Evolutionary conservation across 30 jellyfish, hydroid and myxozoan species (phyloP).

Genomic region (Turritopsis rubra): DNA sequence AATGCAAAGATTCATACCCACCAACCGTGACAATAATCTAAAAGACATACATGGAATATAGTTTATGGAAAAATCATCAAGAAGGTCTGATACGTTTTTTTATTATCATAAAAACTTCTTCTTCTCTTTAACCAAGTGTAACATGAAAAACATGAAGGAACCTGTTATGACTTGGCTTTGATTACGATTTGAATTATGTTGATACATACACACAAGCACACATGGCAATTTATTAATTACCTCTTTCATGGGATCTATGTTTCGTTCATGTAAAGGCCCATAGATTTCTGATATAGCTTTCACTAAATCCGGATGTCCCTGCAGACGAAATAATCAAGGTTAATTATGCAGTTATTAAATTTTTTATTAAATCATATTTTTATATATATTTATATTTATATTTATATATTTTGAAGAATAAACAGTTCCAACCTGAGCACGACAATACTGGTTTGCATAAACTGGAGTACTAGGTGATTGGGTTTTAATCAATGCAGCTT

Average conservation of each 20-base stretch:
- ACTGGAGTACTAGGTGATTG: conserved; percentile 67
- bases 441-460: conserved; percentile 61
- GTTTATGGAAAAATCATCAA: too few species aligned
- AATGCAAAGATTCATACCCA: conserved; percentile 76
- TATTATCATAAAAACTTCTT: too few species aligned
- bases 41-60: neutral
- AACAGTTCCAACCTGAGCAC: conserved; percentile 59
- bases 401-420: too few species aligned
- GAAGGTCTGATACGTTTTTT: too few species aligned
- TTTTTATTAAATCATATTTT: too few species aligned
- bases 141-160: too few species aligned
- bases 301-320: conserved; percentile 93
- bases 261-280: conserved; percentile 62
- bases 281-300: conserved; percentile 61
- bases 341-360: neutral
- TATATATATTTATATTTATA: too few species aligned
- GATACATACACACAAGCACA: neutral
- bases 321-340: neutral
- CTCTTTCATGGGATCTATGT: conserved; percentile 70
- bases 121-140: too few species aligned
- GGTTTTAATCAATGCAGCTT: conserved; percentile 53
- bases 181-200: too few species aligned
- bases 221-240: conserved; percentile 36
- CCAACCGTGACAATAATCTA: conserved; percentile 80
- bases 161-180: neutral